Percentiles rank a stretch among this genome's conserved stretches.
Evolutionary conservation across 2,888 invertebrate species (phyloP).

Genomic region (Dasypolia templi): DNA sequence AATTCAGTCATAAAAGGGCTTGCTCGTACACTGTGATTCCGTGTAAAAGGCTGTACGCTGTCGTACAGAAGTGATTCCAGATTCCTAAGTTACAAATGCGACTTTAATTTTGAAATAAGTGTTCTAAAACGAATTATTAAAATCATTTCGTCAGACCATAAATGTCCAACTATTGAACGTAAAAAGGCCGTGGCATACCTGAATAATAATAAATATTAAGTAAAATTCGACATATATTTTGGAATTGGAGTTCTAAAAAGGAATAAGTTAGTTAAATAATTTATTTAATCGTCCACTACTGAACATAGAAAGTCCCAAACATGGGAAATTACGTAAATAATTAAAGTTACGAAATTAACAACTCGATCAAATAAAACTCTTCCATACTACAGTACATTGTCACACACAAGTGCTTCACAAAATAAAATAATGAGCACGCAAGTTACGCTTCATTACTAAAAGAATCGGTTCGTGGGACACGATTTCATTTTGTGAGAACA

Average conservation of each 20-base stretch:
- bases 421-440: slow-evolving; percentile 50
- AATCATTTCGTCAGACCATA: too few relatives aligned
- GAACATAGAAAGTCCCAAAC: not conserved
- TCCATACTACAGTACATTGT: not conserved
- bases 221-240: too few relatives aligned
- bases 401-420: slow-evolving; percentile 37
- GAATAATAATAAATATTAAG: too few relatives aligned
- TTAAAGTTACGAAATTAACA: not conserved
- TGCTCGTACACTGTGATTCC: slow-evolving; percentile 35
- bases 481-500: slow-evolving; percentile 47
- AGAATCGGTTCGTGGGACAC: slow-evolving; percentile 33
- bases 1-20: slow-evolving; percentile 46
- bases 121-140: not conserved
- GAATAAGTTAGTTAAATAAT: not conserved
- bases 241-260: too few relatives aligned
- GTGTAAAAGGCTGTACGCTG: slow-evolving; percentile 5
- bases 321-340: too few relatives aligned
- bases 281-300: not conserved
- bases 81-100: not conserved
- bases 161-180: too few relatives aligned
- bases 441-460: slow-evolving; percentile 50
- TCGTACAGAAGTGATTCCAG: slow-evolving; percentile 5
- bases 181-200: too few relatives aligned
- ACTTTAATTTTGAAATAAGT: not conserved
- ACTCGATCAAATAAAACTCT: not conserved